phyloP scores from a whole-genome alignment of 2,797 vertebrate genomes.

The Hipposideros larvatus region DNA sequence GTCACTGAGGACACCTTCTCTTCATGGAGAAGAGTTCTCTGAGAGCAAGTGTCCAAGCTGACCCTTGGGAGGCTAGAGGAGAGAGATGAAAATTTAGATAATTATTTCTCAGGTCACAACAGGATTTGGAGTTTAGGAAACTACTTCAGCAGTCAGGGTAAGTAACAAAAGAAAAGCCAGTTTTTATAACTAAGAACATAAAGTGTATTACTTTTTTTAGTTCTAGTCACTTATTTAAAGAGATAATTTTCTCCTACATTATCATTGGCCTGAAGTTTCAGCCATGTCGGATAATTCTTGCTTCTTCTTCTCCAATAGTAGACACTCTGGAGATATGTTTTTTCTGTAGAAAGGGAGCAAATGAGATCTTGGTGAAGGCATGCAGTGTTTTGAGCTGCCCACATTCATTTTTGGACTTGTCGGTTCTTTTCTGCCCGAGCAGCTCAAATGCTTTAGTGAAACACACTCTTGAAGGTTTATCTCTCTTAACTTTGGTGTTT shows the following conservation, averaged over 20 bases:
- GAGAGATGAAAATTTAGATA: neutral
- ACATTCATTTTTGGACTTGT: neutral
- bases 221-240: neutral
- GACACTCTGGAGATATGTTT: neutral
- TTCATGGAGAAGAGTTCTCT: neutral
- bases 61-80: neutral
- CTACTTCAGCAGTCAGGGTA: neutral
- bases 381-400: neutral
- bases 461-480: neutral
- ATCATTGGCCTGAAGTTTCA: neutral
- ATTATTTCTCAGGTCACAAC: neutral
- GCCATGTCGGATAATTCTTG: neutral
- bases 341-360: neutral
- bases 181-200: neutral
- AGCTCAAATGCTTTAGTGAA: neutral
- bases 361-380: neutral
- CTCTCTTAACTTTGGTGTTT: conserved; percentile 57
- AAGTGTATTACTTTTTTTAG: neutral
- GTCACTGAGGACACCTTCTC: neutral
- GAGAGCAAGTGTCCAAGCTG: neutral
- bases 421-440: conserved; percentile 26
- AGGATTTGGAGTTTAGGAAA: neutral
- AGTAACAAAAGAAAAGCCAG: conserved; percentile 3
- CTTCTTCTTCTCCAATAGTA: neutral
- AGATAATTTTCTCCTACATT: neutral